A percentile compares a stretch with the other conserved stretches of the same genome.
These are phyloP conservation scores for Nothocercus nigrocapillus DNA, from an alignment of 2,113 vertebrate genomes.

Conservation along the genomic window DNA sequence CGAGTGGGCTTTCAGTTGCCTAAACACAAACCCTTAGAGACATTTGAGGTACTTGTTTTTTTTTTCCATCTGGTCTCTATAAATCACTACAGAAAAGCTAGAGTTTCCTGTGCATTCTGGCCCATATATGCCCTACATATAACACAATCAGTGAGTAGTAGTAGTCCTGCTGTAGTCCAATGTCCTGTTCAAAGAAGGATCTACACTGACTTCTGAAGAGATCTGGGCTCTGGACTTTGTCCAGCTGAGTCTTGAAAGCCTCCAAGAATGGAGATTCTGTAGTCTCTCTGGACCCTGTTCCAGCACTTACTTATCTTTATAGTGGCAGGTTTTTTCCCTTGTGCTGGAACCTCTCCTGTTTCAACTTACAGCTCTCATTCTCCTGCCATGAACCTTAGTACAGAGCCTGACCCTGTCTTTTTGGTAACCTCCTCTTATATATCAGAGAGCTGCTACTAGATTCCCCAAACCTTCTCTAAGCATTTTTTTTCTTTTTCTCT, in stretches of 20 bases:
- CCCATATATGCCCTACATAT: not conserved
- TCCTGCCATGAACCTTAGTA: not conserved
- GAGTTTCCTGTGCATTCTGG: not conserved
- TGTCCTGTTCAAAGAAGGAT: not conserved
- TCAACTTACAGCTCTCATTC: not conserved
- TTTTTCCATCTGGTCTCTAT: not conserved
- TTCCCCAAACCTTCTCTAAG: not conserved
- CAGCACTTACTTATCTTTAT: not conserved
- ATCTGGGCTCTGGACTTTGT: not conserved
- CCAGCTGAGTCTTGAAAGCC: not conserved
- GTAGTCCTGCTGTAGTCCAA: not conserved
- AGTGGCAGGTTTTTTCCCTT: not conserved
- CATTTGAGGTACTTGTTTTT: not conserved
- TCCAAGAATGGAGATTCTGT: not conserved
- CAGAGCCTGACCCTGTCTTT: not conserved
- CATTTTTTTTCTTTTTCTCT: not conserved
- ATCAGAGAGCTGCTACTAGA: not conserved
- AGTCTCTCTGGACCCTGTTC: not conserved
- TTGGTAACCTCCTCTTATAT: not conserved
- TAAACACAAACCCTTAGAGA: not conserved
- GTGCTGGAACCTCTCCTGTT: not conserved
- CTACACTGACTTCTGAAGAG: not conserved
- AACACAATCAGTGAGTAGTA: not conserved
- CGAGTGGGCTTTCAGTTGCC: not conserved
- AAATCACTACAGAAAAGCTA: not conserved